These are phyloP conservation scores for Ctenochaetus hawaiiensis DNA, from an alignment of 2,797 vertebrate species.

Conservation along the genomic window DNA sequence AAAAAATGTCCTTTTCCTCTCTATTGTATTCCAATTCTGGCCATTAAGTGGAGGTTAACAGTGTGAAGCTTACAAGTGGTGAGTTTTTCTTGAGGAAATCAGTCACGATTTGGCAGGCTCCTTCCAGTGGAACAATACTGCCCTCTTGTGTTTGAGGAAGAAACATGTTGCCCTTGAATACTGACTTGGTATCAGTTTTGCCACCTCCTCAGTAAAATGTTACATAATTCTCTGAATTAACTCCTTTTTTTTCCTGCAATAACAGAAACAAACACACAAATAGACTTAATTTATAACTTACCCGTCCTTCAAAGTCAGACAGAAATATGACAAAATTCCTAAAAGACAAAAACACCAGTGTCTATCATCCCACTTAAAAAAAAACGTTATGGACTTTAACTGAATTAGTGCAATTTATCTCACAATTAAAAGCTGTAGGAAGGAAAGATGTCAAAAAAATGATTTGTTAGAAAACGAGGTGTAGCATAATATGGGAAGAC, in stretches of 20 bases:
- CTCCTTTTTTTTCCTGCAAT: neutral
- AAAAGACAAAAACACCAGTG: neutral
- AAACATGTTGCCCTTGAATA: neutral
- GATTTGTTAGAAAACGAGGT: too few relatives aligned
- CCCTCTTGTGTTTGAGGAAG: slow-evolving; percentile 65
- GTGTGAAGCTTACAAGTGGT: neutral
- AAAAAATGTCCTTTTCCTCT: neutral
- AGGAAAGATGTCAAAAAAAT: neutral
- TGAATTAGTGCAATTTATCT: too few relatives aligned
- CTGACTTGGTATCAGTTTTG: slow-evolving; percentile 28
- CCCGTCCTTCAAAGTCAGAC: neutral
- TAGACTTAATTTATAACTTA: neutral
- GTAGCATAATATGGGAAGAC: too few relatives aligned
- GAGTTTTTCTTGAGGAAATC: neutral
- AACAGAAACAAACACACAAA: neutral
- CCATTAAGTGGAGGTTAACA: neutral
- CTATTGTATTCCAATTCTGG: slow-evolving; percentile 15
- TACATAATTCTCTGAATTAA: neutral
- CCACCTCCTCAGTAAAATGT: neutral
- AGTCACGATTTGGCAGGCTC: slow-evolving; percentile 15
- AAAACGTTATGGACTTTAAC: too few relatives aligned
- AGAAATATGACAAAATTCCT: neutral
- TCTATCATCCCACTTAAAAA: neutral
- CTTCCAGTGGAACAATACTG: slow-evolving; percentile 59
- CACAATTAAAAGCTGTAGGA: neutral